Evolutionary conservation across 1,140 invertebrate species (phyloP).

Genomic region (Drosophila auraria): DNA sequence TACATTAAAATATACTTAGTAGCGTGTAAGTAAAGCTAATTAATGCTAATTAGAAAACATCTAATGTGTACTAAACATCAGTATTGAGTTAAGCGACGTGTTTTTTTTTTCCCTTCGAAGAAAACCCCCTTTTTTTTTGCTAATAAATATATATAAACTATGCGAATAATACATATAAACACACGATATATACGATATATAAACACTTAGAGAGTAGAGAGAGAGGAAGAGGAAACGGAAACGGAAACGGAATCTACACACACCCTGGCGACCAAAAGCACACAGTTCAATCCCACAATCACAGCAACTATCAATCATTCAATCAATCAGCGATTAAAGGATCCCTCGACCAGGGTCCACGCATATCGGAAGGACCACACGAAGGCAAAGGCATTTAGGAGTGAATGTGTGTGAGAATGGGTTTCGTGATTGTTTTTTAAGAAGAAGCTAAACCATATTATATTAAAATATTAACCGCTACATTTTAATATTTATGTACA

Average conservation of each 20-base stretch:
- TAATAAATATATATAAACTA: slow-evolving; percentile 63
- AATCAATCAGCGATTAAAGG: slow-evolving; percentile 32
- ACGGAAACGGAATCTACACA: slow-evolving; percentile 10
- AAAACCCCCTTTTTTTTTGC: slow-evolving; percentile 35
- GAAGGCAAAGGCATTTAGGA: slow-evolving; percentile 49
- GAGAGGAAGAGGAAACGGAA: not conserved
- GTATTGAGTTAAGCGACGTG: slow-evolving; percentile 76
- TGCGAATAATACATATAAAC: slow-evolving; percentile 57
- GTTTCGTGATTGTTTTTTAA: slow-evolving; percentile 43
- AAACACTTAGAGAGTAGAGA: slow-evolving; percentile 29
- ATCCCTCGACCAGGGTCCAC: not conserved
- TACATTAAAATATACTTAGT: slow-evolving; percentile 84
- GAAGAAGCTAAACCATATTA: slow-evolving; percentile 47
- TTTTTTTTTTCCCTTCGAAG: slow-evolving; percentile 47
- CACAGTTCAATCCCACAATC: slow-evolving; percentile 56
- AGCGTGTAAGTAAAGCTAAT: slow-evolving; percentile 78
- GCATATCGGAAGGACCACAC: slow-evolving; percentile 10
- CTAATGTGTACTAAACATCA: slow-evolving; percentile 83
- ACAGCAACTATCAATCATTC: slow-evolving; percentile 34
- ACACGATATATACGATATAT: slow-evolving; percentile 44
- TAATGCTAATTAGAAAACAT: slow-evolving; percentile 74
- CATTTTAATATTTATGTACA: slow-evolving; percentile 77
- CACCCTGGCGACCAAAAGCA: slow-evolving; percentile 46
- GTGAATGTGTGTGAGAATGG: slow-evolving; percentile 48
- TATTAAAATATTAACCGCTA: slow-evolving; percentile 65